Evolutionary conservation across 2,797 vertebrate species (phyloP), one percentile per base, ranked within the genome.

Genomic region (Erithacus rubecula): DNA sequence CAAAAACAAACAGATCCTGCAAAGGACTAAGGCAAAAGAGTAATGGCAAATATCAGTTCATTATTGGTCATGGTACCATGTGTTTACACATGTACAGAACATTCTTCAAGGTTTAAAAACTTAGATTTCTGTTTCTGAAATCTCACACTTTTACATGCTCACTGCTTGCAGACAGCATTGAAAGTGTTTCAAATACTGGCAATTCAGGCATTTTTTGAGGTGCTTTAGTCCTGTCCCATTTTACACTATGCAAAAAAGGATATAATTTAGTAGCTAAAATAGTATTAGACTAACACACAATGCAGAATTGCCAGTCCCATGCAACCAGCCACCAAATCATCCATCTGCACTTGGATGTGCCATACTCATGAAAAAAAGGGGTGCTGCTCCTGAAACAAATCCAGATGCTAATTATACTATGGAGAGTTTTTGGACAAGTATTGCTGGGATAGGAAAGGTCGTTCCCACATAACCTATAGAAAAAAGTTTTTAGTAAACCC

Each of bases 11-110:
- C 0, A 1, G 36, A 77, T 67, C 67, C 30, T 67, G 34, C 37
- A 79, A 81, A 80, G 29, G 37, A 76, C 37, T 78, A 74, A 62
- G 85, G 37, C 67, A 67, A 94, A 89, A 22, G 62, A 62, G 41
- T 32, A 74, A 46, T 17, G 65, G 63, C 59, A 90, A 92, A 24
- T 69, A 78, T 13, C 52, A 79, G 24, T 62, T 79, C 32, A 43
- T 56, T 83, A 53, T 0, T 62, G 30, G 37, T n/a, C 34, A 55
- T 8, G 22, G 49, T 39, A 47, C 46, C 19, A 3, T 6, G 41
- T 8, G 10, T 68, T 68, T 68, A 68, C n/a, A 70, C 32, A 63
- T 0, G 1, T 14, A 67, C 20, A 55, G 22, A 87, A 74, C 44
- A 83, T 34, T 49, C 37, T 46, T 80, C 34, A n/a, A 41, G 21